A percentile compares a stretch with the other conserved stretches of the same genome.
These are phyloP conservation scores for Athalia cordata DNA, from an alignment of 2,888 invertebrate genomes.

Conservation along the genomic window DNA sequence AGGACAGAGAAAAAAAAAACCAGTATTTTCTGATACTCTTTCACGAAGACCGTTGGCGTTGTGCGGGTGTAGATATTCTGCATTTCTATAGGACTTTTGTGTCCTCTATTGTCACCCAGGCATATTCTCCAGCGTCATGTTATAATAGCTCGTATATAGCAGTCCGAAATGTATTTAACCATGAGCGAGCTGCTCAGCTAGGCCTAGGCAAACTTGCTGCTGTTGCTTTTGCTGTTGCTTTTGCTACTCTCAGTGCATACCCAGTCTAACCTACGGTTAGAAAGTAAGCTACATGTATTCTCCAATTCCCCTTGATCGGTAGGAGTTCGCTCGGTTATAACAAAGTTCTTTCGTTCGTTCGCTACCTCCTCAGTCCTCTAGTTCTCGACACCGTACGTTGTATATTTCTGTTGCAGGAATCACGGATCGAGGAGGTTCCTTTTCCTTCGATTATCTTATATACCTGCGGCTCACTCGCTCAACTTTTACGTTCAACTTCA, in stretches of 20 bases:
- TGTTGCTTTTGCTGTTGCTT: not conserved
- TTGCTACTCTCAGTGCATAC: not conserved
- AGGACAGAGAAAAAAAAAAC: not conserved
- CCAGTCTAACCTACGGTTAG: not conserved
- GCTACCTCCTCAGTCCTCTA: no score
- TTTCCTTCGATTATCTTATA: no score
- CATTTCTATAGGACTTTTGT: not conserved
- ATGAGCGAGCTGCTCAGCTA: not conserved
- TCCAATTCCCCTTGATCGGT: not conserved
- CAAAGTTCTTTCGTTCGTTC: no score
- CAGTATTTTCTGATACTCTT: slow-evolving; percentile 3
- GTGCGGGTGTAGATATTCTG: slow-evolving; percentile 4
- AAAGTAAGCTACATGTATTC: not conserved
- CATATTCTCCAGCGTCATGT: not conserved
- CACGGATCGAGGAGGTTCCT: no score
- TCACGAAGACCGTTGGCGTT: not conserved
- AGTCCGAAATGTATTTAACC: not conserved
- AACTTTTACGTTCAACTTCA: no score
- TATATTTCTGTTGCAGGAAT: no score
- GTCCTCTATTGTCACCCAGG: not conserved
- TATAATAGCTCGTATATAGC: not conserved
- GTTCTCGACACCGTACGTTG: no score
- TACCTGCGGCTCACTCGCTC: no score
- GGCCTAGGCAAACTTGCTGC: not conserved
- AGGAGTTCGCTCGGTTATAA: not conserved